phyloP scores from a whole-genome alignment of 2,113 vertebrate species.

The Phylloscopus trochiloides region DNA sequence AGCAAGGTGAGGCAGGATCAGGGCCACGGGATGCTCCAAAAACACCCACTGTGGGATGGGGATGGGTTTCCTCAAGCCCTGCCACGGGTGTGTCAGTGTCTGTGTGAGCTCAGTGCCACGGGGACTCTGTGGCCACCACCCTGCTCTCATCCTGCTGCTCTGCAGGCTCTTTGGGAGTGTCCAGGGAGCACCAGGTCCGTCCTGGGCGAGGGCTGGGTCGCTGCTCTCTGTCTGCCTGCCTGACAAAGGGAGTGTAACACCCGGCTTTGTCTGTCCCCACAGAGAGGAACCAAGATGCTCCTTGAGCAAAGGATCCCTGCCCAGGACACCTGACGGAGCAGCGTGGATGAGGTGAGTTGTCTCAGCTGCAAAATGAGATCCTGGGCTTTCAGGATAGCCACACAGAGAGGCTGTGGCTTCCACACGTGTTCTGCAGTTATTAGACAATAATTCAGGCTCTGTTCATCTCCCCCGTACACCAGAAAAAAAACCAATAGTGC shows the following conservation, averaged over 20 bases:
- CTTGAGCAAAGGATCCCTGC: not conserved
- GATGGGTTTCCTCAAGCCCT: fast-evolving
- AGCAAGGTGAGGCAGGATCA: not conserved
- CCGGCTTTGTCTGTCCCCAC: not conserved
- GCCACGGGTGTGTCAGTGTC: fast-evolving
- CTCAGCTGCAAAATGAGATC: not conserved
- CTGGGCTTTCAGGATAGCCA: not conserved
- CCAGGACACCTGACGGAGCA: not conserved
- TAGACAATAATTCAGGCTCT: not conserved
- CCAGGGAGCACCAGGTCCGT: not conserved
- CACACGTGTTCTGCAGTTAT: not conserved
- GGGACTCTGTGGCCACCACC: not conserved
- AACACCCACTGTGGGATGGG: not conserved
- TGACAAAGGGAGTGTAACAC: not conserved
- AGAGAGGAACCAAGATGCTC: not conserved
- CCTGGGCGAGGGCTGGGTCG: not conserved
- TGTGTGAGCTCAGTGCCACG: not conserved
- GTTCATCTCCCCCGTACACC: not conserved
- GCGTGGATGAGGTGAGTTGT: slow-evolving; percentile 15
- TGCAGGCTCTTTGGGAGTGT: not conserved
- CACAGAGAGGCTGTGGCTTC: not conserved
- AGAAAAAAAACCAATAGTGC: not conserved
- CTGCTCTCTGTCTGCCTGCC: not conserved
- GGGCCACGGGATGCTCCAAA: not conserved
- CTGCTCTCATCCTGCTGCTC: not conserved